Base-by-base conservation (phyloP, 2,797 vertebrate genomes). In the Premnoplex brunnescens region DNA sequence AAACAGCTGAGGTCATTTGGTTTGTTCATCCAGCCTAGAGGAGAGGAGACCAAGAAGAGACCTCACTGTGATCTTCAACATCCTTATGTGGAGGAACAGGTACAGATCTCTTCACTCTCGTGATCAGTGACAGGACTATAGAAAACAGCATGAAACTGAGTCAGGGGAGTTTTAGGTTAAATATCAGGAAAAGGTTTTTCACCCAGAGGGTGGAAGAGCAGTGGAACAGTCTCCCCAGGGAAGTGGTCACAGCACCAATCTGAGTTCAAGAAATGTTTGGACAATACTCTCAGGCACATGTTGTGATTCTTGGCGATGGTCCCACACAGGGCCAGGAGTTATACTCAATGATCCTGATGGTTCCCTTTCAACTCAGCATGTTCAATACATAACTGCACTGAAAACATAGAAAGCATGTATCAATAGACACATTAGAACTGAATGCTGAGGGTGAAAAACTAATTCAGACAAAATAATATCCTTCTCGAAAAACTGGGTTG, bases 141-240 rank as follows among this genome's bases (percentile, higher is more conserved):
- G 23, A 20, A 56, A 44, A 26, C 37, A 20, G 15, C 12, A 51
- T 51, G 13, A 56, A 56, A 17, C 0, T 0, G 20, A 6, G 20
- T 44, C 32, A 37, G 16, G 23, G 17, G 24, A 77, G 20, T 44
- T 34, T 83, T 58, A 30, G 36, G 17, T 26, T 10, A 52, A n/a
- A 44, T 19, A 34, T 9, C 16, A 51, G 23, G 2, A 10, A 37
- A 63, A 51, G 20, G 6, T 37, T 56, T 75, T 62, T 49, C 5
- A 20, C 41, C 2, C 55, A 49, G 19, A 49, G 9, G 0, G 5
- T 22, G n/a, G 2, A 4, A 62, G 41, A 17, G 4, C 11, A 6
- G 20, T 18, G 13, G 12, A 10, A 37, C 9, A 44, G 27, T 16
- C 1, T 56, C 13, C 43, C 11, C 43, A 43, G 49, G 7, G 37